phyloP scores from a whole-genome alignment of 1,140 invertebrate genomes.

The Hermetia illucens region DNA sequence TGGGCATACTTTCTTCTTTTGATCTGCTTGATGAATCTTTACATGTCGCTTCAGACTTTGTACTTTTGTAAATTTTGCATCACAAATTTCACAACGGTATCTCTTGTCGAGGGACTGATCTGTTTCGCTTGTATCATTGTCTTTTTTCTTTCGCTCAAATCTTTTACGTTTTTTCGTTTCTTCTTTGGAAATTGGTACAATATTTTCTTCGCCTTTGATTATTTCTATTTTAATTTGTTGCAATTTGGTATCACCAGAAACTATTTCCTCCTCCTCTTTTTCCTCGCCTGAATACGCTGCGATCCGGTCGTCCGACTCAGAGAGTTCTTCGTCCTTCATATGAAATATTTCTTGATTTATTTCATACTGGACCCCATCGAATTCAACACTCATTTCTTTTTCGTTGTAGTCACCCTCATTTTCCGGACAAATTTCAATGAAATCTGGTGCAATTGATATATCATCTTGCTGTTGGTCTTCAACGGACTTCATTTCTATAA shows the following conservation, averaged over 20 bases:
- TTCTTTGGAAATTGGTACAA: background rate
- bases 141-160: background rate
- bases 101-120: background rate
- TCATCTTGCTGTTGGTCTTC: background rate
- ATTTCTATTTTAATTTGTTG: background rate
- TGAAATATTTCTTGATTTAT: no score
- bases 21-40: constrained; percentile 21
- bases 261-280: background rate
- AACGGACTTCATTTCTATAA: background rate
- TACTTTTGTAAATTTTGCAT: constrained; percentile 28
- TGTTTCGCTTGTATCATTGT: background rate
- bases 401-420: background rate
- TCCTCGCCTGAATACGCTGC: background rate
- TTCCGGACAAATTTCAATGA: no score
- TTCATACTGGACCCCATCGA: background rate
- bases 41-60: constrained; percentile 28
- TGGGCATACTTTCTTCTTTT: constrained; percentile 11
- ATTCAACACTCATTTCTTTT: background rate
- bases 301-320: background rate
- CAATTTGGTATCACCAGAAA: background rate
- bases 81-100: constrained; percentile 9
- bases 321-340: no score
- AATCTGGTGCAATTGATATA: background rate
- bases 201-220: background rate
- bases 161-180: no score